phyloP scores from a whole-genome alignment of 2,888 invertebrate genomes.

The Rotaria sp. region DNA sequence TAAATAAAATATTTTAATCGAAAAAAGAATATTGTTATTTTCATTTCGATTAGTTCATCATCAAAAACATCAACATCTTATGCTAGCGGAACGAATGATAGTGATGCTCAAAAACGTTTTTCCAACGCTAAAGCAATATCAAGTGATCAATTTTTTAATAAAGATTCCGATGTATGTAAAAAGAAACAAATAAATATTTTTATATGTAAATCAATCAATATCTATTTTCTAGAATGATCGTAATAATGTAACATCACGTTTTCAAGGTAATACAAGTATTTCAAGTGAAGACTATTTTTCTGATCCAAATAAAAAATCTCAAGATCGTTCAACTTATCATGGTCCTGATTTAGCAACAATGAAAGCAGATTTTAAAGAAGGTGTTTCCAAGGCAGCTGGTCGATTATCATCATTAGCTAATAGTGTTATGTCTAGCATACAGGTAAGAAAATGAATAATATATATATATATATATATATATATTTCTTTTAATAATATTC shows the following conservation, averaged over 20 bases:
- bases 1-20: neutral
- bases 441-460: slow-evolving; percentile 60
- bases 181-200: neutral
- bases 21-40: neutral
- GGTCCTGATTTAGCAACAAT: slow-evolving; percentile 82
- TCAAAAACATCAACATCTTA: neutral
- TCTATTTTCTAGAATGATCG: slow-evolving; percentile 51
- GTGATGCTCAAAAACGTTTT: slow-evolving; percentile 83
- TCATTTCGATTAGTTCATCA: neutral
- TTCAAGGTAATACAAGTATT: slow-evolving; percentile 87
- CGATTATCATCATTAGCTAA: slow-evolving; percentile 84
- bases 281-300: slow-evolving; percentile 93
- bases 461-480: no score
- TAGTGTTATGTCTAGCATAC: slow-evolving; percentile 84
- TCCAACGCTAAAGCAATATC: slow-evolving; percentile 94
- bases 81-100: neutral
- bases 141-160: slow-evolving; percentile 89
- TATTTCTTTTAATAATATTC: neutral
- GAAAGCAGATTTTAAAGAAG: slow-evolving; percentile 88
- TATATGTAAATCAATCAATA: neutral
- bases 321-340: slow-evolving; percentile 37
- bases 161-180: slow-evolving; percentile 47
- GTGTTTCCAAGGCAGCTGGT: slow-evolving; percentile 94
- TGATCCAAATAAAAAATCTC: slow-evolving; percentile 48
- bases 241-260: slow-evolving; percentile 63